A percentile compares a stretch with the other conserved stretches of the same genome.
Conservation (phyloP, 2,888 invertebrate genomes). For the Chrysolina haemoptera region DNA sequence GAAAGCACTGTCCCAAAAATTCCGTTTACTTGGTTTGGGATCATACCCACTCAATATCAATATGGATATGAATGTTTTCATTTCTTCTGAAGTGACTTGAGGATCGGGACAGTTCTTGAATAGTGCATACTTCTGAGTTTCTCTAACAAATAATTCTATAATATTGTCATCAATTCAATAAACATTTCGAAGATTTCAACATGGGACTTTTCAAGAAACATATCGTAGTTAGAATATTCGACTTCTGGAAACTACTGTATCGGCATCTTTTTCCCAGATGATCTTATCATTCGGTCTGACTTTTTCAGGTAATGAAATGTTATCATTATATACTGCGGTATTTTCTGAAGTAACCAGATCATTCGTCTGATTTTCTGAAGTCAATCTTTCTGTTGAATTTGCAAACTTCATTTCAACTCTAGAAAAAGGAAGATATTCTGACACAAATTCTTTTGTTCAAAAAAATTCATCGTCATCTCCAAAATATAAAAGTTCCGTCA, state of each 20-base stretch:
- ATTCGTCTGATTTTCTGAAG: background rate
- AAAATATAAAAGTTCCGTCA: no score
- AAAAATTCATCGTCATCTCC: no score
- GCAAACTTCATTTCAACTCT: background rate
- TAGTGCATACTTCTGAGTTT: constrained; percentile 2
- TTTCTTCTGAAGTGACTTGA: no score
- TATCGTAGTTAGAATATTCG: background rate
- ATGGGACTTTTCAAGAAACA: background rate
- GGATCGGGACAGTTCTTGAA: background rate
- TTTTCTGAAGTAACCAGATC: background rate
- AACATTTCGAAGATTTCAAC: background rate
- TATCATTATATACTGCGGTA: constrained; percentile 1
- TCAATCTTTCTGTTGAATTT: constrained; percentile 6
- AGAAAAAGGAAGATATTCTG: no score
- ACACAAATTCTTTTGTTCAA: no score
- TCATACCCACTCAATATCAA: no score
- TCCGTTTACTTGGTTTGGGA: no score
- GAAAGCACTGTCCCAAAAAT: no score
- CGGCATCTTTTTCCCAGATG: background rate
- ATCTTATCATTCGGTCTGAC: background rate
- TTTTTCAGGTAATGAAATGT: background rate
- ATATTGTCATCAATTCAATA: background rate
- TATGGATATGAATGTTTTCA: no score
- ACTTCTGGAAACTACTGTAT: background rate
- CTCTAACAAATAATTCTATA: constrained; percentile 5